Evolutionary conservation across 2,113 vertebrate species (phyloP).

Genomic region (Nannospalax galili): DNA sequence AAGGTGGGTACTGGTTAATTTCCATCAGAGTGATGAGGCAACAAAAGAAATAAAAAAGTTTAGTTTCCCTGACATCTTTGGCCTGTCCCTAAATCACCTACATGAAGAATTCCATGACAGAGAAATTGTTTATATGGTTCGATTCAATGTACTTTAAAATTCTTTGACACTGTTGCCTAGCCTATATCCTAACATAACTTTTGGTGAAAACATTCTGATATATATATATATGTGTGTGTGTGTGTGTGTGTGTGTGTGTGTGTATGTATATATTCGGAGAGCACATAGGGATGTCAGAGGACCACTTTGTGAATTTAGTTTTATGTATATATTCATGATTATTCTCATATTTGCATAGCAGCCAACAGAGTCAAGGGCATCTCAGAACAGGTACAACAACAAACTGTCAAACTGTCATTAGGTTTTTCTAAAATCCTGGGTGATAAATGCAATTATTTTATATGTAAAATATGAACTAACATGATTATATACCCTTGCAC

Average conservation of each 20-base stretch:
- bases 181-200: background rate
- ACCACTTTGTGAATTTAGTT: no score
- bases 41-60: no score
- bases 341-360: background rate
- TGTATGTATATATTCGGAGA: no score
- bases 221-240: no score
- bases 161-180: background rate
- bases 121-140: background rate
- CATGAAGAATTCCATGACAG: background rate
- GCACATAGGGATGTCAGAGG: no score
- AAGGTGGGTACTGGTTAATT: background rate
- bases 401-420: background rate
- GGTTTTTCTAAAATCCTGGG: background rate
- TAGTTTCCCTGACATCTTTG: background rate
- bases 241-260: no score
- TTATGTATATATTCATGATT: background rate
- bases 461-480: constrained; percentile 5
- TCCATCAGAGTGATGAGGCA: background rate
- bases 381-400: background rate
- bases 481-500: background rate
- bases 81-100: background rate
- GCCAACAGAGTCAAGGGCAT: background rate
- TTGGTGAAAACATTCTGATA: background rate
- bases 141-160: background rate
- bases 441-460: background rate